Evolutionary conservation across 2,113 vertebrate species (phyloP).

Genomic region (Ptilonorhynchus violaceus): DNA sequence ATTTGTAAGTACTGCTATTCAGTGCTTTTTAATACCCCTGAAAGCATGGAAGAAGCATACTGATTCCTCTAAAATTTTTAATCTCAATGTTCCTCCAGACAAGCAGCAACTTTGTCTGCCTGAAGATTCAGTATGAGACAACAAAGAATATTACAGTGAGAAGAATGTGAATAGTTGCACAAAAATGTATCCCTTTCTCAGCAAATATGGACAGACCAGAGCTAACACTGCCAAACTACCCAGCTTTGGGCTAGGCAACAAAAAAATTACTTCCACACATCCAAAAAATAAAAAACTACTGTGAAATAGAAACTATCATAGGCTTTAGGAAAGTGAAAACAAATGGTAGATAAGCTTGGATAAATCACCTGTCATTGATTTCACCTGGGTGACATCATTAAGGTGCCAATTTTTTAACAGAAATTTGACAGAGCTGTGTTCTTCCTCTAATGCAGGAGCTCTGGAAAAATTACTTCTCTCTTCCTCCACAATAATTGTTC

Average conservation of each 20-base stretch:
- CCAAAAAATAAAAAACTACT: not conserved
- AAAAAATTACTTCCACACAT: not conserved
- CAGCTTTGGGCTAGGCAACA: not conserved
- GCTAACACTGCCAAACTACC: not conserved
- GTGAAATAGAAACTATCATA: not conserved
- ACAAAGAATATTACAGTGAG: not conserved
- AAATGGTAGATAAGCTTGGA: not conserved
- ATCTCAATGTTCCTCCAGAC: not conserved
- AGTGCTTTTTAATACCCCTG: not conserved
- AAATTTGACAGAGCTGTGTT: not conserved
- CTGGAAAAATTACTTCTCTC: not conserved
- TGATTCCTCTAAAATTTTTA: not conserved
- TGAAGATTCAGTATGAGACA: not conserved
- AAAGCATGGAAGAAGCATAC: not conserved
- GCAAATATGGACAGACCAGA: not conserved
- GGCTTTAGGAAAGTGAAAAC: not conserved
- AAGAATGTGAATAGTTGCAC: not conserved
- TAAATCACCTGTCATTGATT: not conserved
- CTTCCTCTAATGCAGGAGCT: not conserved
- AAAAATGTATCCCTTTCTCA: not conserved
- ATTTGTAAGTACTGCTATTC: not conserved
- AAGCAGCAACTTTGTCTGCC: not conserved
- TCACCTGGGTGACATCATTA: not conserved
- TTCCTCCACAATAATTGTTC: not conserved
- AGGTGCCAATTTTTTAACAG: not conserved